Percentiles rank a stretch among this genome's conserved stretches.
phyloP scores from a whole-genome alignment of 2,113 vertebrate genomes.

The Caranx ignobilis region DNA sequence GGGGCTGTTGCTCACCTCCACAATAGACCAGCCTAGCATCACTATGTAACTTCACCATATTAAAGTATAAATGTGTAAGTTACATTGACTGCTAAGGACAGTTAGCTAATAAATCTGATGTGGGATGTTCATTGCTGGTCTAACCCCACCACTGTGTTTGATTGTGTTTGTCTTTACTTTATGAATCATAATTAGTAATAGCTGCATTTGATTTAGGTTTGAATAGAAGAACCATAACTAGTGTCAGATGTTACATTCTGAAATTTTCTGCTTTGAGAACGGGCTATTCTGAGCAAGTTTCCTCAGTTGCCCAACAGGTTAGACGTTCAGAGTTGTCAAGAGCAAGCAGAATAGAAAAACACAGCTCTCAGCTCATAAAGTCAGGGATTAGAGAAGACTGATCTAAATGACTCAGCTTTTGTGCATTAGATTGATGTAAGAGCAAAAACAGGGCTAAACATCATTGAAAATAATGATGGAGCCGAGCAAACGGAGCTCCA shows the following conservation, averaged over 20 bases:
- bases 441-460: neutral
- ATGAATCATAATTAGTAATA: neutral
- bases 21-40: no score
- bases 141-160: neutral
- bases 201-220: neutral
- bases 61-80: no score
- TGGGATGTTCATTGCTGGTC: neutral
- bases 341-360: conserved; percentile 11
- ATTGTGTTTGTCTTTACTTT: neutral
- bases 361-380: neutral
- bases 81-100: neutral
- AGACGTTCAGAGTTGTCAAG: neutral
- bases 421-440: neutral
- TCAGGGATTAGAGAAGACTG: no score
- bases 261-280: conserved; percentile 13
- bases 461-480: conserved; percentile 23
- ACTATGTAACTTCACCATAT: no score
- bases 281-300: neutral
- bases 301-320: neutral
- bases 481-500: conserved; percentile 16
- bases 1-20: no score
- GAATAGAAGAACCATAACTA: neutral
- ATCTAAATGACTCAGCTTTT: no score
- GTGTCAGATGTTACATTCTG: neutral
- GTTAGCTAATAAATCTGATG: no score